Conservation (phyloP, 2,888 invertebrate genomes). For the Patella caerulea region DNA sequence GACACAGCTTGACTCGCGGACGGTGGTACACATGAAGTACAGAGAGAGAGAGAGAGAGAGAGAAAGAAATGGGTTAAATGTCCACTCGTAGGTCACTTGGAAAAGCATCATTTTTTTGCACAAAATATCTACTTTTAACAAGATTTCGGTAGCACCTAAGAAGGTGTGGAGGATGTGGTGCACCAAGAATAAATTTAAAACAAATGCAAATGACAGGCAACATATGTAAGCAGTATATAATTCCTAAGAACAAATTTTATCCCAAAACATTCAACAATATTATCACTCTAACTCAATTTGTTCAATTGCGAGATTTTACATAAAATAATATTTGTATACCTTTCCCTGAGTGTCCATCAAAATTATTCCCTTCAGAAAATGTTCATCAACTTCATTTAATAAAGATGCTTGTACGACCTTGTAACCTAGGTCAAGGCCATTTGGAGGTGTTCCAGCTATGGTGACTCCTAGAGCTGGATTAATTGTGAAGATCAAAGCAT, state of each 20-base stretch:
- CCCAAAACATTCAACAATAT: neutral
- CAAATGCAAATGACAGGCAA: no score
- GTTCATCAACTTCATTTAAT: conserved; percentile 78
- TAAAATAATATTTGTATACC: conserved; percentile 31
- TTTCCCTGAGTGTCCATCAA: conserved; percentile 74
- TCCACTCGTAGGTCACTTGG: no score
- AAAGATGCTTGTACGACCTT: conserved; percentile 83
- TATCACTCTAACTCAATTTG: no score
- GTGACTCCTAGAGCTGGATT: conserved; percentile 90
- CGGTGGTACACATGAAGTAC: no score
- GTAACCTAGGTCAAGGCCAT: conserved; percentile 70
- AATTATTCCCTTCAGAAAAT: conserved; percentile 83
- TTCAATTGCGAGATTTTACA: no score
- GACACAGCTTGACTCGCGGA: no score
- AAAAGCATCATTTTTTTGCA: neutral
- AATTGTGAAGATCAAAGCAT: conserved; percentile 80
- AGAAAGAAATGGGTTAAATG: no score
- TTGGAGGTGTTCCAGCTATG: conserved; percentile 46
- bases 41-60: no score
- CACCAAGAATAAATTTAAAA: no score
- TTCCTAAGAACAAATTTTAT: neutral
- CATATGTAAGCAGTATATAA: neutral
- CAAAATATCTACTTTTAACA: no score
- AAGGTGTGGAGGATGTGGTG: no score
- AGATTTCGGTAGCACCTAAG: no score